A percentile compares a stretch with the other conserved stretches of the same genome.
Conservation (phyloP, 2,797 vertebrate genomes). For the Rhadinocentrus ornatus region DNA sequence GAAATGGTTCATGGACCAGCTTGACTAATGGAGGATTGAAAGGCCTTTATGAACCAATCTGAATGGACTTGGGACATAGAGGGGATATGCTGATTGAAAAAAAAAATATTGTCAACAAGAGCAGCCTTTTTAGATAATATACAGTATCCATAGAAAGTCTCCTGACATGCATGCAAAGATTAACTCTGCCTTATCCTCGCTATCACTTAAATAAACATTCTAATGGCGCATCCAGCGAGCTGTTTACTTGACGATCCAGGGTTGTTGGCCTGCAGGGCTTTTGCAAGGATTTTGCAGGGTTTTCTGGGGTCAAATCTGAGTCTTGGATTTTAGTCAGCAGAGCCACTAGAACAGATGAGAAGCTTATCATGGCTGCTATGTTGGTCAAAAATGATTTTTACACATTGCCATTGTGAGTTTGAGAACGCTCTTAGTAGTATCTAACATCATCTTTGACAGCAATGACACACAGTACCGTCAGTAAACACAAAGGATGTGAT, state of each 20-base stretch:
- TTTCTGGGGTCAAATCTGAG: constrained; percentile 47
- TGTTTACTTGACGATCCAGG: constrained; percentile 52
- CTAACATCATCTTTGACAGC: not conserved
- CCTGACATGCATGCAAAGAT: constrained; percentile 15
- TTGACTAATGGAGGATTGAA: constrained; percentile 71
- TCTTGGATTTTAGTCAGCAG: constrained; percentile 26
- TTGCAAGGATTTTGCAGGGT: constrained; percentile 44
- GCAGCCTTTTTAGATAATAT: constrained; percentile 32
- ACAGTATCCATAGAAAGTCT: constrained; percentile 42
- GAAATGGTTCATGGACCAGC: constrained; percentile 69
- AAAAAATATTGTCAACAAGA: constrained; percentile 33
- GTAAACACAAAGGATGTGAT: not conserved
- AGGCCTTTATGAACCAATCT: constrained; percentile 65
- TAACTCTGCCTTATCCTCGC: constrained; percentile 25
- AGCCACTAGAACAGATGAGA: constrained; percentile 29
- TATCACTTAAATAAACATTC: constrained; percentile 41
- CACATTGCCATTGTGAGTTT: constrained; percentile 6
- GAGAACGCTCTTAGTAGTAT: not conserved
- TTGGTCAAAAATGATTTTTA: constrained; percentile 9
- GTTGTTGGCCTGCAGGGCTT: constrained; percentile 58
- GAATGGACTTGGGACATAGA: constrained; percentile 58
- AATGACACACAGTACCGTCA: not conserved
- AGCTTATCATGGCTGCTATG: constrained; percentile 32
- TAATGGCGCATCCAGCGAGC: constrained; percentile 26
- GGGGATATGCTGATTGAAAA: constrained; percentile 36